Conservation (phyloP, 1,140 invertebrate genomes). For the Aphis gossypii region DNA sequence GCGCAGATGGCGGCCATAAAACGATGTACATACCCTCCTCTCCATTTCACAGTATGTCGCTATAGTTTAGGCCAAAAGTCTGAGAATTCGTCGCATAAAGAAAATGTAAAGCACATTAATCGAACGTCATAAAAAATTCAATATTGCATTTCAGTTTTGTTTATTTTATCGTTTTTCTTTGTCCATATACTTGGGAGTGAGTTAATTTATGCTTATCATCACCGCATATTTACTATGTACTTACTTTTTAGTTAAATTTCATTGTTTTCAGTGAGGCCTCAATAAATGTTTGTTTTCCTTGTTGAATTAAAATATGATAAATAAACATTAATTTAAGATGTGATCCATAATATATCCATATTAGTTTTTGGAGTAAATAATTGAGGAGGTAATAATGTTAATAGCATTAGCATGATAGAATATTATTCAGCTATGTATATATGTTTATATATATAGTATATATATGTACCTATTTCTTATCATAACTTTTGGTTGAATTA, state of each 20-base stretch:
- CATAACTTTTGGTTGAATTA: neutral
- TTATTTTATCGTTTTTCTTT: conserved; percentile 2
- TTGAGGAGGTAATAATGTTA: no score
- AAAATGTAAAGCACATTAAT: neutral
- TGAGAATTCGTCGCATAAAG: neutral
- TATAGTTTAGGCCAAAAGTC: neutral
- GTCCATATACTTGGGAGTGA: neutral
- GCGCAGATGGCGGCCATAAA: conserved; percentile 47
- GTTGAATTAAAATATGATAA: neutral
- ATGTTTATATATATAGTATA: neutral
- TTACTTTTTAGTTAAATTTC: neutral
- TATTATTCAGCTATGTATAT: neutral
- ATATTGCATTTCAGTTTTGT: conserved; percentile 5
- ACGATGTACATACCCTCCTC: neutral
- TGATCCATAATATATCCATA: neutral
- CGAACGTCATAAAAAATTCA: conserved; percentile 32
- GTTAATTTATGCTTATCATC: neutral
- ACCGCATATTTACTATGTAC: neutral
- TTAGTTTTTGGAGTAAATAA: no score
- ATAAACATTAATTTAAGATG: neutral
- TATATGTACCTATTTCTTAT: neutral
- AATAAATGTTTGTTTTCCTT: neutral
- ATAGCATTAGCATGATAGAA: no score
- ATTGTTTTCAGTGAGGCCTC: neutral
- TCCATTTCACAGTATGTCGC: neutral